Conservation (phyloP, 2,113 vertebrate genomes). For the Leucopsar rothschildi region DNA sequence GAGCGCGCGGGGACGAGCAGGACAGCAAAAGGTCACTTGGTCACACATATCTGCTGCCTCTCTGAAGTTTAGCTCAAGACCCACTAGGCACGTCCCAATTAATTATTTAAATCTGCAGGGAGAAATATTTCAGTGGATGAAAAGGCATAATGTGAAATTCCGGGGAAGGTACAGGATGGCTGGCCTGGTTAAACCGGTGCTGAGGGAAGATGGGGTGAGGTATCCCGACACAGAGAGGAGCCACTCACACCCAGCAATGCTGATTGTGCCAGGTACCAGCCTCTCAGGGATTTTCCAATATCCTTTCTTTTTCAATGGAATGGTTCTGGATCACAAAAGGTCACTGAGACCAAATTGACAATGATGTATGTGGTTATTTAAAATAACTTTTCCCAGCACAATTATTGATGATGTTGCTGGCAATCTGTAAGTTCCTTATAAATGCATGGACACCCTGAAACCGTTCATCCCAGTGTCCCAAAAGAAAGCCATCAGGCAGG, state of each 20-base stretch:
- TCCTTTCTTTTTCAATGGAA: not conserved
- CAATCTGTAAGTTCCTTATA: not conserved
- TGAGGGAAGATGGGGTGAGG: not conserved
- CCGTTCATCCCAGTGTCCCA: not conserved
- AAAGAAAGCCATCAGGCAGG: not conserved
- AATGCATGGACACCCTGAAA: not conserved
- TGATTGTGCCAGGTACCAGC: not conserved
- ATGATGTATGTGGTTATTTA: conserved; percentile 1
- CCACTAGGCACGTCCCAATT: conserved; percentile 48
- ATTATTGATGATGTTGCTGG: not conserved
- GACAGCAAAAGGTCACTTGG: conserved; percentile 62
- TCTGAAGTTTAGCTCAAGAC: conserved; percentile 46
- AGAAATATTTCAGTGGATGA: not conserved
- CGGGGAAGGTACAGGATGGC: not conserved
- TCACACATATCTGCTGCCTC: conserved; percentile 31
- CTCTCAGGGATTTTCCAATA: not conserved
- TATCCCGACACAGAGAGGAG: not conserved
- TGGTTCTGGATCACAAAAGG: conserved; percentile 46
- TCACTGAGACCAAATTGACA: conserved; percentile 35
- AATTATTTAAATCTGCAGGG: conserved; percentile 58
- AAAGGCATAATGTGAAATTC: not conserved
- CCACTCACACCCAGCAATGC: not conserved
- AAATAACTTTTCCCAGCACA: conserved; percentile 8
- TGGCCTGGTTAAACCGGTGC: not conserved
- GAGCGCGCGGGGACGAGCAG: conserved; percentile 43